These are phyloP conservation scores for Physella acuta DNA, from an alignment of 1,140 invertebrate species.

Conservation along the genomic window DNA sequence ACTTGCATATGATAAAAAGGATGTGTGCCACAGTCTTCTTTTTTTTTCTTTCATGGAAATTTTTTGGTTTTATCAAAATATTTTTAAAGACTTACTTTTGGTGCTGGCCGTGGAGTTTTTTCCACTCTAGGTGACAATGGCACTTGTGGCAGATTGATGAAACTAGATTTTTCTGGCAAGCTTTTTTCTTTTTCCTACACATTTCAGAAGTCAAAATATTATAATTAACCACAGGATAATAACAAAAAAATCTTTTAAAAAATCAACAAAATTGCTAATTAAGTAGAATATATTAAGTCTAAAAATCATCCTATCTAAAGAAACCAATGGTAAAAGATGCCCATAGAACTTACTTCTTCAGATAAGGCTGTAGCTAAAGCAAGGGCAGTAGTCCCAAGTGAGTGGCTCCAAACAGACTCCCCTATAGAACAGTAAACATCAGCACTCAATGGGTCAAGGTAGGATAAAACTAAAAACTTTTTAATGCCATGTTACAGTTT, in stretches of 20 bases:
- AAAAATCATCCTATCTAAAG: not conserved
- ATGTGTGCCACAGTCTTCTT: too few relatives aligned
- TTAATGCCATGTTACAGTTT: not conserved
- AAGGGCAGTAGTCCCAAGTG: conserved; percentile 34
- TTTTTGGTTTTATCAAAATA: not conserved
- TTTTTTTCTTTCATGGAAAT: too few relatives aligned
- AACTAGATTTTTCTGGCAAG: not conserved
- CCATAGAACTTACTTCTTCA: conserved; percentile 15
- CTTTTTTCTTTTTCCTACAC: not conserved
- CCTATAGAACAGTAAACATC: conserved; percentile 36
- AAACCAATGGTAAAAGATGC: not conserved
- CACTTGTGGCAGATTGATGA: not conserved
- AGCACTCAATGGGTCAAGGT: not conserved
- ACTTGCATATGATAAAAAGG: too few relatives aligned
- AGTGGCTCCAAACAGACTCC: conserved; percentile 54
- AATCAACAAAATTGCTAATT: not conserved
- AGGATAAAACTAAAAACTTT: not conserved
- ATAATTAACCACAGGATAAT: not conserved
- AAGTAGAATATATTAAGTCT: not conserved
- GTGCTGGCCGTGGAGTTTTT: conserved; percentile 6
- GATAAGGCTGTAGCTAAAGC: conserved; percentile 32
- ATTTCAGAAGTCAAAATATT: not conserved
- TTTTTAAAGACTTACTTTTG: conserved; percentile 15
- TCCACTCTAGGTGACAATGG: conserved; percentile 8
- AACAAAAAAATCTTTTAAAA: not conserved